phyloP scores from a whole-genome alignment of 1,140 invertebrate species.

The Philotrypesis tridentata region DNA sequence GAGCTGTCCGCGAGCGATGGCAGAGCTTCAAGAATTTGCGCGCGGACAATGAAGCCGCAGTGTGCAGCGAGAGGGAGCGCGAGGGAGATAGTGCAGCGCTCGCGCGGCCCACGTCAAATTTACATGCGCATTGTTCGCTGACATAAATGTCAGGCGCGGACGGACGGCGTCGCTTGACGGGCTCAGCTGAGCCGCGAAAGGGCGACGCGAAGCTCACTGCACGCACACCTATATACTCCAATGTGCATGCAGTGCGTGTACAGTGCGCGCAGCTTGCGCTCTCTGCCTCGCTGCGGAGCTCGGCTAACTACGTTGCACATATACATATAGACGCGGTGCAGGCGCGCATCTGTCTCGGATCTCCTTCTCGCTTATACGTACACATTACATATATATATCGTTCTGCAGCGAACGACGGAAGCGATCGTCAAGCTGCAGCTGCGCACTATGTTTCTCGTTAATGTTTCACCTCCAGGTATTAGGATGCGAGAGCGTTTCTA shows the following conservation, averaged over 20 bases:
- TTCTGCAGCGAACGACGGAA: neutral
- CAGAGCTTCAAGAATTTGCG: slow-evolving; percentile 51
- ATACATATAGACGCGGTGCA: neutral
- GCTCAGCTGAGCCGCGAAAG: slow-evolving; percentile 9
- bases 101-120: slow-evolving; percentile 58
- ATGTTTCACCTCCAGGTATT: neutral
- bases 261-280: neutral
- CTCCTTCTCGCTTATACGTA: neutral
- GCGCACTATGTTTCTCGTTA: neutral
- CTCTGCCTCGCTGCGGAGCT: too few relatives aligned
- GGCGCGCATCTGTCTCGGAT: neutral
- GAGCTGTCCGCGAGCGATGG: slow-evolving; percentile 28
- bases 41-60: slow-evolving; percentile 12
- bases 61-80: slow-evolving; percentile 25
- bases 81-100: slow-evolving; percentile 47
- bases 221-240: too few relatives aligned
- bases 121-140: slow-evolving; percentile 58
- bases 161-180: slow-evolving; percentile 52
- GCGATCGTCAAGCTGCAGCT: neutral
- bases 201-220: slow-evolving; percentile 8
- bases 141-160: slow-evolving; percentile 58
- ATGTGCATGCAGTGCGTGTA: too few relatives aligned
- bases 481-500: too few relatives aligned
- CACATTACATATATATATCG: slow-evolving; percentile 3
- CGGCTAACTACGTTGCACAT: slow-evolving; percentile 34